Conservation (phyloP, 2,888 invertebrate genomes). For the Drosophila peninsularis region DNA sequence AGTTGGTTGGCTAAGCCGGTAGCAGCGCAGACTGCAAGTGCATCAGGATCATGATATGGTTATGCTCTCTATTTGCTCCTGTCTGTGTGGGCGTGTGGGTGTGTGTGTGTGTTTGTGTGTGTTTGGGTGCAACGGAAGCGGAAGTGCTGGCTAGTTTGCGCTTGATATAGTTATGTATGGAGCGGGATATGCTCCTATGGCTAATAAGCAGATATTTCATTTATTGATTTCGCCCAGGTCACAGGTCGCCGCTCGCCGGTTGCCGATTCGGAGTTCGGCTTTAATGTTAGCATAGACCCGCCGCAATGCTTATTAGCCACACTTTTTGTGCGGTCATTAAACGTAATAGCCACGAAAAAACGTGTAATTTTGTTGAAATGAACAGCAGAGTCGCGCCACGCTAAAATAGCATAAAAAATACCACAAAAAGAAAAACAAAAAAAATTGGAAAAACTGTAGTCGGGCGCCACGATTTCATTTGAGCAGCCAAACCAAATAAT, state of each 20-base stretch:
- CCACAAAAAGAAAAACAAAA: not conserved
- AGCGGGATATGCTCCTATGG: slow-evolving; percentile 10
- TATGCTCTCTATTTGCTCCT: slow-evolving; percentile 20
- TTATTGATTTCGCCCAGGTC: slow-evolving; percentile 66
- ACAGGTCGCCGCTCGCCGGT: slow-evolving; percentile 15
- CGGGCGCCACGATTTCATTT: slow-evolving; percentile 52
- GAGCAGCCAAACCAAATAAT: slow-evolving; percentile 61
- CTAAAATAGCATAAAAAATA: slow-evolving; percentile 70
- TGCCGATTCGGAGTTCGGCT: slow-evolving; percentile 11
- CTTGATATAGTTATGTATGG: slow-evolving; percentile 69
- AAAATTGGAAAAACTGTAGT: slow-evolving; percentile 54
- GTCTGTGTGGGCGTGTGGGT: not conserved
- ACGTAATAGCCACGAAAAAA: slow-evolving; percentile 69
- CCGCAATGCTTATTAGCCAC: slow-evolving; percentile 66
- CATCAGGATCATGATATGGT: slow-evolving; percentile 38
- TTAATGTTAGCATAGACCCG: slow-evolving; percentile 37
- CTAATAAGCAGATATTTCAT: slow-evolving; percentile 76
- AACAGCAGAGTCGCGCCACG: slow-evolving; percentile 47
- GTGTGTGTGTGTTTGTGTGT: slow-evolving; percentile 27
- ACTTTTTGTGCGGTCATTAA: slow-evolving; percentile 63
- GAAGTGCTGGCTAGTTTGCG: slow-evolving; percentile 82
- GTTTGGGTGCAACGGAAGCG: slow-evolving; percentile 78
- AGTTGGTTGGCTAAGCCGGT: slow-evolving; percentile 67
- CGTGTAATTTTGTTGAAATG: slow-evolving; percentile 67
- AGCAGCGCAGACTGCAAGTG: slow-evolving; percentile 58